Conservation (phyloP, 1,140 invertebrate genomes). For the Thaumetopoea pityocampa region DNA sequence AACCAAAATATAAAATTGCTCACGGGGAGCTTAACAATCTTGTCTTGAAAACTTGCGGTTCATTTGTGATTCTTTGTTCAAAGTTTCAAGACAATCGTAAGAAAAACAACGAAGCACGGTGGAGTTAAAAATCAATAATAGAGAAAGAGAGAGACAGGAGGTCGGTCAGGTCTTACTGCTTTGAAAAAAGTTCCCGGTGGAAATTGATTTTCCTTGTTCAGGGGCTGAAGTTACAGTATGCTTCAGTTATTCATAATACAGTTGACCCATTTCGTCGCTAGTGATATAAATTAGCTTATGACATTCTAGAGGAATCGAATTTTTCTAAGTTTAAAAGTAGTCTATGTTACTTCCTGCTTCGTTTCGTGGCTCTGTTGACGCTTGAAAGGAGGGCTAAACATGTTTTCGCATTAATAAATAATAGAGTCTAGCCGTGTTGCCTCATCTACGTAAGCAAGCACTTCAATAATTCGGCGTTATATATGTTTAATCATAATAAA, state of each 20-base stretch:
- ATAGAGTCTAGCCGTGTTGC: no score
- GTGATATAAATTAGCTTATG: constrained; percentile 6
- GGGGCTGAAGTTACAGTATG: constrained; percentile 23
- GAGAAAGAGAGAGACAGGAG: constrained; percentile 17
- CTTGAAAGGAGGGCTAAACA: no score
- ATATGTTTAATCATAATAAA: no score
- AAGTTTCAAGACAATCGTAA: constrained; percentile 15
- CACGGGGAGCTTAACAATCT: no score
- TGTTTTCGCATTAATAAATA: no score
- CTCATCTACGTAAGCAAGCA: no score
- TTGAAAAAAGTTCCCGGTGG: constrained; percentile 34
- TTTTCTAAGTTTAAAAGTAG: no score
- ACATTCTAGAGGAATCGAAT: no score
- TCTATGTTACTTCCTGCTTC: no score
- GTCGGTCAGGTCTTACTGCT: constrained; percentile 16
- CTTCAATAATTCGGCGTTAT: no score
- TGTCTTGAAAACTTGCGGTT: no score
- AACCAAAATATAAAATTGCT: background rate
- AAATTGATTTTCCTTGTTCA: constrained; percentile 38
- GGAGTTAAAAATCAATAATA: constrained; percentile 26
- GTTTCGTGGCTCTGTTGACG: no score
- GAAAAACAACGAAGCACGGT: constrained; percentile 20
- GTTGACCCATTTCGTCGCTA: constrained; percentile 25
- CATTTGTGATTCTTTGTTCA: constrained; percentile 10
- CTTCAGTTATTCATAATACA: constrained; percentile 20